These are phyloP conservation scores for Nasonovia ribisnigri DNA, from an alignment of 2,888 invertebrate genomes.

Conservation along the genomic window DNA sequence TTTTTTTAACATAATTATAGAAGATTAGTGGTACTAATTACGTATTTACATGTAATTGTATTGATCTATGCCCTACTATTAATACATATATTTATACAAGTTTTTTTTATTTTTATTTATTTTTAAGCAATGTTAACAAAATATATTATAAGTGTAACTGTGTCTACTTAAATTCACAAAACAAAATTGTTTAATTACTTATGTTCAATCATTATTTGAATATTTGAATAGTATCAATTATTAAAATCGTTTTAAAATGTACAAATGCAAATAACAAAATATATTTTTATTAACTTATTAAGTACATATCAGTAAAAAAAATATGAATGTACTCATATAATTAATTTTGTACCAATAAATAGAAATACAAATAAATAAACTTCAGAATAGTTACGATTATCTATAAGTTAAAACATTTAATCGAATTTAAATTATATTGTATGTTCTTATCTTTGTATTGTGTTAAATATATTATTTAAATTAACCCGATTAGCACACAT, in stretches of 20 bases:
- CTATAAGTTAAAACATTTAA: background rate
- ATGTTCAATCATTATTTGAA: background rate
- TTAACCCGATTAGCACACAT: too few relatives aligned
- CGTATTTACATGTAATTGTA: background rate
- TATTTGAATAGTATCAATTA: background rate
- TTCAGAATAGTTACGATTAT: background rate
- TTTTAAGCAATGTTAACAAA: background rate
- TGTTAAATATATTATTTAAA: background rate
- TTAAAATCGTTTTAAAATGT: background rate
- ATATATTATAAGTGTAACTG: background rate
- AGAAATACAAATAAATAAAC: background rate
- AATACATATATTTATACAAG: background rate
- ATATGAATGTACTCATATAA: background rate
- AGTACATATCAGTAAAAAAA: background rate
- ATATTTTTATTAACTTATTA: background rate
- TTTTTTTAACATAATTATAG: background rate
- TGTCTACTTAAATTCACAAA: background rate
- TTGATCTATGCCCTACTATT: background rate
- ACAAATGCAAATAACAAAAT: background rate
- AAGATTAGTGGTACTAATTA: background rate
- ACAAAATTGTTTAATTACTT: background rate
- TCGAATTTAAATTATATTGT: background rate
- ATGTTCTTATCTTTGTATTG: slow-evolving; percentile 1
- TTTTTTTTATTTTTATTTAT: too few relatives aligned
- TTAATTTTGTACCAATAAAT: background rate